Percentiles rank a stretch among this genome's conserved stretches.
phyloP scores from a whole-genome alignment of 2,888 invertebrate genomes.

The Aspidapion aeneum region DNA sequence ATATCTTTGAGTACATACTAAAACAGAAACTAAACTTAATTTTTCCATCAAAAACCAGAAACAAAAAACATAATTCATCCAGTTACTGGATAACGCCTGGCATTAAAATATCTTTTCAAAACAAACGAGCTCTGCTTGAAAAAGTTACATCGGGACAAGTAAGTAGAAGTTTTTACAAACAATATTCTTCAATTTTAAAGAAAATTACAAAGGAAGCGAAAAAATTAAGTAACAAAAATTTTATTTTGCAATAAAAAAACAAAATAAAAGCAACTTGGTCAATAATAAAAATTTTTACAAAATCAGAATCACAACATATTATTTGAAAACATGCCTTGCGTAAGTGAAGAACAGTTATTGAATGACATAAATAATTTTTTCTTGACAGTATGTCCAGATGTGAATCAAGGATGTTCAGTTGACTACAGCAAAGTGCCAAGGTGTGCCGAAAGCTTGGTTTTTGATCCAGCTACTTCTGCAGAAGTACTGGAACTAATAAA shows the following conservation, averaged over 20 bases:
- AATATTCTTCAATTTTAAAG: neutral
- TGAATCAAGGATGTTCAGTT: neutral
- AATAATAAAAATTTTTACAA: neutral
- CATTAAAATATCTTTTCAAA: neutral
- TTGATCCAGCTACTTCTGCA: neutral
- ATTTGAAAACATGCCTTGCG: neutral
- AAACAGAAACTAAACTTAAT: neutral
- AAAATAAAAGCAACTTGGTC: neutral
- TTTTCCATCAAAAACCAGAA: neutral
- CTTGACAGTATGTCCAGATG: neutral
- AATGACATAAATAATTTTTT: neutral
- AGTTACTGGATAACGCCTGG: neutral
- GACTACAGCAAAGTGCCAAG: neutral
- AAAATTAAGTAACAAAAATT: neutral
- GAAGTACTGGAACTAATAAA: neutral
- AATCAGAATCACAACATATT: neutral
- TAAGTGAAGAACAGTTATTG: neutral
- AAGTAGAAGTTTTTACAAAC: neutral
- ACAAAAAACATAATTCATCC: neutral
- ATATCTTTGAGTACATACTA: too few species aligned
- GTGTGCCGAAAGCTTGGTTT: neutral
- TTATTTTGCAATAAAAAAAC: neutral
- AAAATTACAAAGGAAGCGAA: neutral
- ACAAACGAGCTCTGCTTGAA: neutral
- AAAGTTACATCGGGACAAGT: neutral